Conservation (phyloP, 2,797 vertebrate genomes). For the Phrynocephalus forsythii region DNA sequence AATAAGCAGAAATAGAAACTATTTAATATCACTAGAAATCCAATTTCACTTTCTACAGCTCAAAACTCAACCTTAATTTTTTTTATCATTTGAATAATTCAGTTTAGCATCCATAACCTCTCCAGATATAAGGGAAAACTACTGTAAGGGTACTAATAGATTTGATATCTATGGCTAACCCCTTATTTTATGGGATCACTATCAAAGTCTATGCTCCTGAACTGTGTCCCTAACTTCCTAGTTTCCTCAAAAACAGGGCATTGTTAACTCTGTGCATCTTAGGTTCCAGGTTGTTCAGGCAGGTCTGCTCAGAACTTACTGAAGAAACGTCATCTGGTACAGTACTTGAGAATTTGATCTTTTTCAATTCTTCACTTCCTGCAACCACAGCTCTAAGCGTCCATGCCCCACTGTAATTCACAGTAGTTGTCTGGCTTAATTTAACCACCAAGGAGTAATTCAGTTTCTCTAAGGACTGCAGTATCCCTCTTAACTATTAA, state of each 20-base stretch:
- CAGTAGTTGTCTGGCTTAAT: neutral
- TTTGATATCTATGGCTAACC: neutral
- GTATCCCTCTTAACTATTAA: neutral
- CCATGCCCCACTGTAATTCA: neutral
- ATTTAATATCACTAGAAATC: neutral
- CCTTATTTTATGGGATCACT: neutral
- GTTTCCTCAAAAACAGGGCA: neutral
- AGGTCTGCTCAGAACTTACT: neutral
- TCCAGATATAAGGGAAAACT: neutral
- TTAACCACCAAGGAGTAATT: neutral
- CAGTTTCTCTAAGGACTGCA: neutral
- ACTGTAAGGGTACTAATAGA: neutral
- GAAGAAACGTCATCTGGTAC: neutral
- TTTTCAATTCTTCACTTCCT: neutral
- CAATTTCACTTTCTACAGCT: neutral
- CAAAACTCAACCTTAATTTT: neutral
- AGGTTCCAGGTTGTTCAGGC: neutral
- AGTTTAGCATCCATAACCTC: neutral
- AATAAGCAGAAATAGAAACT: neutral
- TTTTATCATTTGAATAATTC: neutral
- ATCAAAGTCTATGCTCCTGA: neutral
- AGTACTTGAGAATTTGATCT: too few relatives aligned
- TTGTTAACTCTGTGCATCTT: neutral
- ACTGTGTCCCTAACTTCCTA: neutral
- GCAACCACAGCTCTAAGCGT: neutral